Evolutionary conservation across 1,140 invertebrate genomes (phyloP).

Genomic region (Magallana angulata): DNA sequence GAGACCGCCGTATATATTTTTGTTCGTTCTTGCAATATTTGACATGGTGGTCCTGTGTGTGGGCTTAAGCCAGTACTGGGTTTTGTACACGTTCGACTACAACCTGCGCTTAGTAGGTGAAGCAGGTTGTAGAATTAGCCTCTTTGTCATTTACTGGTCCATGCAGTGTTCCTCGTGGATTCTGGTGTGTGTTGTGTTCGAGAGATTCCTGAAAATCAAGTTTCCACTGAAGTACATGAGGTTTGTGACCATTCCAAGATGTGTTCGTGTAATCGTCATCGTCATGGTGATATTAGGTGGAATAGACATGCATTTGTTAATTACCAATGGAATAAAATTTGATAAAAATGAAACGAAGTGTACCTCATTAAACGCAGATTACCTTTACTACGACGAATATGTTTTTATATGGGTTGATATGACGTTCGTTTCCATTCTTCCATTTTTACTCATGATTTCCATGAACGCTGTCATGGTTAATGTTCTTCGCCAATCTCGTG

Average conservation of each 20-base stretch:
- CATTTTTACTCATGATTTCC: constrained; percentile 62
- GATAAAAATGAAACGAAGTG: constrained; percentile 35
- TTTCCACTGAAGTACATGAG: constrained; percentile 61
- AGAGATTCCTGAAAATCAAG: constrained; percentile 65
- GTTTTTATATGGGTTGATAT: constrained; percentile 67
- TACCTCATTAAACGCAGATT: constrained; percentile 52
- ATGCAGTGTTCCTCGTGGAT: constrained; percentile 73
- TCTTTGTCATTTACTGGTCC: constrained; percentile 66
- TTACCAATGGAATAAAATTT: constrained; percentile 60
- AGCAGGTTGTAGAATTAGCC: constrained; percentile 64
- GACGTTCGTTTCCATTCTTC: constrained; percentile 55
- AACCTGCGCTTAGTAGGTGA: constrained; percentile 61
- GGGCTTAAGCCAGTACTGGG: constrained; percentile 65
- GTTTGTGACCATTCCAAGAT: constrained; percentile 54
- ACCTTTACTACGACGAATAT: constrained; percentile 63
- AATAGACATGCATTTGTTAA: constrained; percentile 67
- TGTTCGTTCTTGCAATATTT: constrained; percentile 59
- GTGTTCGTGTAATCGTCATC: constrained; percentile 39
- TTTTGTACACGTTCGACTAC: constrained; percentile 55
- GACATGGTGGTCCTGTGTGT: constrained; percentile 64
- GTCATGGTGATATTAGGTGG: constrained; percentile 57
- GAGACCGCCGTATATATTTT: constrained; percentile 36
- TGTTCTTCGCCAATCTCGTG: constrained; percentile 31
- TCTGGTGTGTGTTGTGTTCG: constrained; percentile 67
- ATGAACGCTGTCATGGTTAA: constrained; percentile 62